Percentiles rank a stretch among this genome's conserved stretches.
Evolutionary conservation across 23 tunicate species (phyloP).

Genomic region (Styela plicata): DNA sequence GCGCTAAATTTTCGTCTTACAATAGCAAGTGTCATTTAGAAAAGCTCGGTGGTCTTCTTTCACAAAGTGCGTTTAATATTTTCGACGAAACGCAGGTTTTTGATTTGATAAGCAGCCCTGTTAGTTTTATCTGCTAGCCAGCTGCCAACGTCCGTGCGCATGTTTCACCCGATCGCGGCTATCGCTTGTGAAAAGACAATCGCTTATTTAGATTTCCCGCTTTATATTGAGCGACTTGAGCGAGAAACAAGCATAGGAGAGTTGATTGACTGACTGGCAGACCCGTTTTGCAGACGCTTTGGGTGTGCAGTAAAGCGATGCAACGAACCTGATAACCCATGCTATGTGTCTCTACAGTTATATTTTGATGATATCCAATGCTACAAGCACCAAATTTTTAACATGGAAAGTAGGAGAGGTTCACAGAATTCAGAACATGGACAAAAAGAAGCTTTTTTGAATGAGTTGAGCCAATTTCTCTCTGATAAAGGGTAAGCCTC

Average conservation of each 20-base stretch:
- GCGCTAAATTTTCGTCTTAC: too few species aligned
- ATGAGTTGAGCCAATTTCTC: conserved; percentile 75
- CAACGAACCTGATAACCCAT: background rate
- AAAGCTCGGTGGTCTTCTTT: too few species aligned
- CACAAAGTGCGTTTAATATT: too few species aligned
- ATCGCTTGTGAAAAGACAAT: background rate
- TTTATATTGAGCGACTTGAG: background rate
- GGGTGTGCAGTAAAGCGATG: background rate
- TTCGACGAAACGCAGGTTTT: too few species aligned
- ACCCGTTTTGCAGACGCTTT: background rate
- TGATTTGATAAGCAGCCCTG: too few species aligned
- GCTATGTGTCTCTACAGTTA: background rate
- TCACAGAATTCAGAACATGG: conserved; percentile 45
- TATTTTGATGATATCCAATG: background rate
- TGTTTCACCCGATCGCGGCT: background rate
- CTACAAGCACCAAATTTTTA: background rate
- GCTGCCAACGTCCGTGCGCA: too few species aligned
- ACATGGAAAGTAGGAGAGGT: conserved; percentile 20
- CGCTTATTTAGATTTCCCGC: conserved; percentile 29
- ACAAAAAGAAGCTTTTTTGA: conserved; percentile 75
- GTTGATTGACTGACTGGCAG: conserved; percentile 15
- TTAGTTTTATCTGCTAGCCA: background rate
- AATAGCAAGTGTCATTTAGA: too few species aligned
- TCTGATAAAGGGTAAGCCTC: conserved; percentile 75
- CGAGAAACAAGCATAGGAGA: conserved; percentile 8